Base-by-base conservation (phyloP, 1,140 invertebrate genomes). In the Drosophila dunni region DNA sequence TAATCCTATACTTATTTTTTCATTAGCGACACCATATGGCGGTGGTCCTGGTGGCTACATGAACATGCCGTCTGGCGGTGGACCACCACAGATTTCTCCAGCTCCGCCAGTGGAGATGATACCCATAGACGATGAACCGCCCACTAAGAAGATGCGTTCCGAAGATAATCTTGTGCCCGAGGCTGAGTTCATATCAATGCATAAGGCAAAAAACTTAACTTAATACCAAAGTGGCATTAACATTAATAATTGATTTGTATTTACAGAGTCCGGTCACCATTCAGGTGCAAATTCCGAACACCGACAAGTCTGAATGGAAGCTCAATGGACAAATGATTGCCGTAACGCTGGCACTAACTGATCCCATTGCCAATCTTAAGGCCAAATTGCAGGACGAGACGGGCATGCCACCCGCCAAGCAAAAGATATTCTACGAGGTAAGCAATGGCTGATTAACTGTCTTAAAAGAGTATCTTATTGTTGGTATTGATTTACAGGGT, bases 391-490 rank as follows among this genome's bases (percentile, higher is more conserved):
- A 98, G 86, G 97, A 99, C 80, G 94, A 96, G 79, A 96, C 96
- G 60, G 96, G 96, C 44, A 97, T 99, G 95, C 98, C 98, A n/a
- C 97, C 96, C 50, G 97, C 98, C 58, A 99, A 99, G 93, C 98
- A 99, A 93, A 99, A 99, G 93, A 90, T 90, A 54, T 92, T 90
- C 20, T 91, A 92, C 44, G 92, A 92, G 79, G 91, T 92, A 64
- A 70, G 24, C 20, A 24, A 78, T 76, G 90, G 95, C 2, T 44
- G 11, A 29, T 11, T 5, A 13, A 29, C 6, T 29, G 24, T 45
- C 4, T n/a, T 10, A 24, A 13, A 20, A 10, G 9, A 6, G 8
- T 34, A 15, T 6, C 7, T 42, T 1, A 11, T 36, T 95, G 11
- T 92, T 3, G 8, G 3, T 1, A 54, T 6, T 11, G 9, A 0